Evolutionary conservation across 64 coral and sea anemone species (phyloP).

Genomic region (Montipora cactus): DNA sequence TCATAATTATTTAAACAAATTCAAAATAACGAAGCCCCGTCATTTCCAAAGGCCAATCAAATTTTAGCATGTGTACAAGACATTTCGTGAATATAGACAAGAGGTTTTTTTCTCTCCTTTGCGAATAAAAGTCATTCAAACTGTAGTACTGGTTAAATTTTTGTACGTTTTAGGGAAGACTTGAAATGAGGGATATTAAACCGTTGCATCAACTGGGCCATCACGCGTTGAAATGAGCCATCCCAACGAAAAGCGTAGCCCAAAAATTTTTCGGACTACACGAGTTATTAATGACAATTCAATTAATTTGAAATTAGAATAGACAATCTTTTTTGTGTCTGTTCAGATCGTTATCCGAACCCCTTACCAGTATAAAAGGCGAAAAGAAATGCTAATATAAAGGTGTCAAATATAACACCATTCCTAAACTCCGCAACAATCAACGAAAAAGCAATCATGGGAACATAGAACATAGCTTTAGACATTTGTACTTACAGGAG

Average conservation of each 20-base stretch:
- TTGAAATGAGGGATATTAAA: too few relatives aligned
- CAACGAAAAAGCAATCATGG: background rate
- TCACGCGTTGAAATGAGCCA: too few relatives aligned
- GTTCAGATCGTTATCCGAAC: background rate
- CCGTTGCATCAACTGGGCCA: too few relatives aligned
- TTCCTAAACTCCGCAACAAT: background rate
- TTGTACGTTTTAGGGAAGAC: background rate
- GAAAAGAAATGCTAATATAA: background rate
- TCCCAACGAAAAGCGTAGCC: too few relatives aligned
- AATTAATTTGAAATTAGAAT: too few relatives aligned
- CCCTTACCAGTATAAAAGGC: background rate
- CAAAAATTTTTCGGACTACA: background rate
- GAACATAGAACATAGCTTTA: background rate
- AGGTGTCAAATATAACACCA: background rate
- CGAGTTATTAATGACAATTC: too few relatives aligned
- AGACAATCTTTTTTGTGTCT: too few relatives aligned
- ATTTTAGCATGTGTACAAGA: slow-evolving; percentile 37
- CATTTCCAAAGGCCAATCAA: background rate
- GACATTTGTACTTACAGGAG: slow-evolving; percentile 43
- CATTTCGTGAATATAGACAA: background rate
- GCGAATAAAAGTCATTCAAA: background rate
- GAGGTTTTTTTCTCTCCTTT: background rate
- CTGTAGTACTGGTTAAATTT: background rate
- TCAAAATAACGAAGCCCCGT: too few relatives aligned
- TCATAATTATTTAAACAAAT: too few relatives aligned